Evolutionary conservation across 2,113 vertebrate genomes (phyloP).

Genomic region (Empidonax traillii): DNA sequence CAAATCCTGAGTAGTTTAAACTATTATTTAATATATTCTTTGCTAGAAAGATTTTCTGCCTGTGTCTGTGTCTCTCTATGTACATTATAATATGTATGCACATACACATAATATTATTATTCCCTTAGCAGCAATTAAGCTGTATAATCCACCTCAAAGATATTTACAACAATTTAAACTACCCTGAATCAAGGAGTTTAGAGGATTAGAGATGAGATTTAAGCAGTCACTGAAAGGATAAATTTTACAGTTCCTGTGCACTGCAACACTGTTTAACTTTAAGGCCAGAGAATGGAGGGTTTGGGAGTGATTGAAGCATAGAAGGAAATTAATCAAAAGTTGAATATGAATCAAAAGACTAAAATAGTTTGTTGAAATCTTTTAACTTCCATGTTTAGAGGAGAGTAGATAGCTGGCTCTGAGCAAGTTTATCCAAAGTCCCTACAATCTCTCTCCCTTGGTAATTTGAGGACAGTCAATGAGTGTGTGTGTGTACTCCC

Average conservation of each 20-base stretch:
- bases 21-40: constrained; percentile 39
- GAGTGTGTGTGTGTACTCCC: neutral
- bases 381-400: neutral
- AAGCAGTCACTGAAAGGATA: constrained; percentile 35
- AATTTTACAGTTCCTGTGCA: neutral
- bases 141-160: constrained; percentile 51
- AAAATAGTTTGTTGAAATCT: neutral
- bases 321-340: constrained; percentile 7
- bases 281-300: neutral
- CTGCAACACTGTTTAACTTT: neutral
- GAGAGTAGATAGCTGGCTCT: neutral
- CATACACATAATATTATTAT: constrained; percentile 47
- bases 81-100: constrained; percentile 44
- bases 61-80: neutral
- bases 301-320: neutral
- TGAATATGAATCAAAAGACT: neutral
- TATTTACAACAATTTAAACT: constrained; percentile 63
- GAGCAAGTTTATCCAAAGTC: neutral
- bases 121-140: constrained; percentile 59
- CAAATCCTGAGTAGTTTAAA: constrained; percentile 44
- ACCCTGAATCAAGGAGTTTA: constrained; percentile 37
- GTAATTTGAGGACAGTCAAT: neutral
- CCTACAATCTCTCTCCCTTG: neutral
- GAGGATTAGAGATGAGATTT: constrained; percentile 61
- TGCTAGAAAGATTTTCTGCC: constrained; percentile 44